Conservation (phyloP, 2,113 vertebrate species). For the Oxygymnocypris stewartii region DNA sequence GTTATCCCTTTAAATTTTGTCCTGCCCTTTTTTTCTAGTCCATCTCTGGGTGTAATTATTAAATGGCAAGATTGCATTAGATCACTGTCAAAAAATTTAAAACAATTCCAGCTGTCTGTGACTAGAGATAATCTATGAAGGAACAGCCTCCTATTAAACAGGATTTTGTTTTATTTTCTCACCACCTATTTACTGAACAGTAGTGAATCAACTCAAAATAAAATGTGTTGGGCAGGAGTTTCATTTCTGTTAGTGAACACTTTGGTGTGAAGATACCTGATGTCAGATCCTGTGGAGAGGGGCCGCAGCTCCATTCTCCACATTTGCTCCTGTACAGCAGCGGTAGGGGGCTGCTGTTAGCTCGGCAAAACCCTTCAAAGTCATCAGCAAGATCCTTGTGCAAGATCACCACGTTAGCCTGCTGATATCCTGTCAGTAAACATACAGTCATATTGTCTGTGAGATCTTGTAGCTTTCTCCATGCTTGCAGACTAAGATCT, state of each 20-base stretch:
- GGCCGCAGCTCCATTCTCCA: constrained; percentile 72
- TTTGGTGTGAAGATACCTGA: constrained; percentile 70
- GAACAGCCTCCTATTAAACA: background rate
- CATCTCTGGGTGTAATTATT: background rate
- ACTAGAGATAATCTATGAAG: background rate
- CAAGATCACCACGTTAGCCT: constrained; percentile 79
- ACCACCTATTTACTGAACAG: background rate
- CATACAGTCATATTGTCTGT: background rate
- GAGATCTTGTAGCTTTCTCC: background rate
- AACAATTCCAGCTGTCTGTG: background rate
- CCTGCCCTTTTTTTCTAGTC: background rate
- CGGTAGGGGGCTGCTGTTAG: constrained; percentile 77
- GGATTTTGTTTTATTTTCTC: no score
- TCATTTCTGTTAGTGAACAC: background rate
- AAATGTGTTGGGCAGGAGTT: background rate
- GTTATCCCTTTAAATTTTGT: background rate
- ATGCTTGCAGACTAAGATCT: background rate
- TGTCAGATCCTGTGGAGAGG: constrained; percentile 67
- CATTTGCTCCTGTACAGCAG: constrained; percentile 79
- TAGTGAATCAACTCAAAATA: background rate
- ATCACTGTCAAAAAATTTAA: no score
- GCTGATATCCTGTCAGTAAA: constrained; percentile 69
- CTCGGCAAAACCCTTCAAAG: constrained; percentile 83
- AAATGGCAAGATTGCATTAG: background rate
- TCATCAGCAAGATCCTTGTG: constrained; percentile 77